Evolutionary conservation across 2,113 vertebrate genomes (phyloP).

Genomic region (Amazona guildingii): DNA sequence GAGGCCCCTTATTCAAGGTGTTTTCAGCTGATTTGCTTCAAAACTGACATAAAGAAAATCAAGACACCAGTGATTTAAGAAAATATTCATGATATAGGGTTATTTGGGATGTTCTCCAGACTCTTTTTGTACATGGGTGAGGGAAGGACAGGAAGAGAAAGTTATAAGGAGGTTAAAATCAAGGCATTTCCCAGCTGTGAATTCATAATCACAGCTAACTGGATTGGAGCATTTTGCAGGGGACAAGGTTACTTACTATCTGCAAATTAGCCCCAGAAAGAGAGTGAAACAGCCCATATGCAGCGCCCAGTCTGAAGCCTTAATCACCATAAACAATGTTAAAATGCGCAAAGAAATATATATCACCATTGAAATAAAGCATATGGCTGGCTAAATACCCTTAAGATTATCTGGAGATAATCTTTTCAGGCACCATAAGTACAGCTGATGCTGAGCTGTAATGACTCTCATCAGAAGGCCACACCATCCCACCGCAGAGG

Average conservation of each 20-base stretch:
- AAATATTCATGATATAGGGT: not conserved
- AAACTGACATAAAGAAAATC: not conserved
- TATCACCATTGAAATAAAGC: constrained; percentile 49
- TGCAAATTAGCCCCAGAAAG: constrained; percentile 12
- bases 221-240: not conserved
- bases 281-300: not conserved
- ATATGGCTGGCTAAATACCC: constrained; percentile 65
- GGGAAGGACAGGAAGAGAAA: not conserved
- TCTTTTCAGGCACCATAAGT: constrained; percentile 51
- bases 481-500: not conserved
- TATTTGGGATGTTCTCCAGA: not conserved
- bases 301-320: constrained; percentile 40
- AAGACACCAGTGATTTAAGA: not conserved
- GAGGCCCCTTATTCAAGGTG: not conserved
- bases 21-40: not conserved
- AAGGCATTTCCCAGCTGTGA: not conserved
- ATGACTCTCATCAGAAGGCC: constrained; percentile 13
- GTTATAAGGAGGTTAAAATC: not conserved
- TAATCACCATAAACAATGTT: constrained; percentile 64
- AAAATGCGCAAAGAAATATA: constrained; percentile 14
- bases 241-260: constrained; percentile 6
- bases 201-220: not conserved
- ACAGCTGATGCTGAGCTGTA: constrained; percentile 27
- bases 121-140: not conserved
- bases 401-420: constrained; percentile 67